Evolutionary conservation across 2,113 vertebrate genomes (phyloP).

Genomic region (Tympanuchus pallidicinctus): DNA sequence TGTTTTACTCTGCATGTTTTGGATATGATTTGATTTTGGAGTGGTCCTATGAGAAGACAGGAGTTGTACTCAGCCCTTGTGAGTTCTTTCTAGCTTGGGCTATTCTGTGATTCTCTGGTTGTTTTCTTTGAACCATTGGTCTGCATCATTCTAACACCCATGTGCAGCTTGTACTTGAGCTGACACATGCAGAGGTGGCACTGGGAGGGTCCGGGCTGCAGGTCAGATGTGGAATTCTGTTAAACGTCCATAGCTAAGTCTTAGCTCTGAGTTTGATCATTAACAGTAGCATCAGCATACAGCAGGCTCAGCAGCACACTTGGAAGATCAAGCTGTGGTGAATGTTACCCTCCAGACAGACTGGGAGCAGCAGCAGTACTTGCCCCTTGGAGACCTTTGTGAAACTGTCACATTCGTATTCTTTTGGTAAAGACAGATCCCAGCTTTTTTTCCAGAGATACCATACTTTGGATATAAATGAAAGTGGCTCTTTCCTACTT

Average conservation of each 20-base stretch:
- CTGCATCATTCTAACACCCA: accelerated
- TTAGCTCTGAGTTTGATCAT: background rate
- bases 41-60: background rate
- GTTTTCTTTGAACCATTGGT: background rate
- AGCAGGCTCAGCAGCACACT: background rate
- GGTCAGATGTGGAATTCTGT: background rate
- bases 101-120: background rate
- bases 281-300: background rate
- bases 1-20: accelerated
- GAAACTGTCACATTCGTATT: background rate
- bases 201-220: background rate
- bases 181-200: background rate
- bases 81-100: background rate
- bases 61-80: background rate
- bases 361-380: background rate
- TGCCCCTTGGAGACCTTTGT: background rate
- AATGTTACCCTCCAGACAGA: background rate
- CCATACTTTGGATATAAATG: background rate
- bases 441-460: background rate
- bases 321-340: background rate
- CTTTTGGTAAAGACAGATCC: background rate
- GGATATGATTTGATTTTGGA: background rate
- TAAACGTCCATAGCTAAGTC: background rate
- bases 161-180: background rate
- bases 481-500: background rate